Evolutionary conservation across 2,888 invertebrate genomes (phyloP).

Genomic region (Hydraecia micacea): DNA sequence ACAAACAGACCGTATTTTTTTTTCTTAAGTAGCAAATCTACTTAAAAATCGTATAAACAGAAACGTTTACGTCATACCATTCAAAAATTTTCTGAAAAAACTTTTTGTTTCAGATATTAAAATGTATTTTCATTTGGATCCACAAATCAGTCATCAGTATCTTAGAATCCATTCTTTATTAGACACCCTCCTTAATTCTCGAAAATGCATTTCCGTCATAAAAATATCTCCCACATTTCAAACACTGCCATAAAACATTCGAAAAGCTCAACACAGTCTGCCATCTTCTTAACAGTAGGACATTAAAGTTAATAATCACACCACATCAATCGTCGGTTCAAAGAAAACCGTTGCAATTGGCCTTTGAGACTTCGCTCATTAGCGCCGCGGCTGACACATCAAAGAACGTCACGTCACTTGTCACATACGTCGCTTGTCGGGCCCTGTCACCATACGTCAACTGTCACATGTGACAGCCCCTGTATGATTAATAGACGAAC

Average conservation of each 20-base stretch:
- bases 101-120: background rate
- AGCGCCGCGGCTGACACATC: constrained; percentile 82
- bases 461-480: constrained; percentile 71
- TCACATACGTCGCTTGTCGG: constrained; percentile 77
- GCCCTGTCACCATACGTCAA: constrained; percentile 78
- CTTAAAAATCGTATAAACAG: constrained; percentile 22
- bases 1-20: constrained; percentile 18
- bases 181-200: constrained; percentile 24
- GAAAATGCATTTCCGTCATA: constrained; percentile 56
- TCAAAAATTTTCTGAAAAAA: constrained; percentile 8
- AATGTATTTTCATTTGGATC: constrained; percentile 21
- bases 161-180: constrained; percentile 17
- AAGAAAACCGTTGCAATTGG: constrained; percentile 72
- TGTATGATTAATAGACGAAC: constrained; percentile 83
- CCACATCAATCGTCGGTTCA: constrained; percentile 71
- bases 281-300: constrained; percentile 64
- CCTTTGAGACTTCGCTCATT: constrained; percentile 78
- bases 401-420: constrained; percentile 78
- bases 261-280: constrained; percentile 54
- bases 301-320: constrained; percentile 72
- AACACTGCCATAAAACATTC: constrained; percentile 49
- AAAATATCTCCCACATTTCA: constrained; percentile 51
- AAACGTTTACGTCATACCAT: constrained; percentile 8
- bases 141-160: constrained; percentile 38
- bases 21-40: constrained; percentile 32